Evolutionary conservation across 2,113 vertebrate species (phyloP).

Genomic region (Taurulus bubalis): DNA sequence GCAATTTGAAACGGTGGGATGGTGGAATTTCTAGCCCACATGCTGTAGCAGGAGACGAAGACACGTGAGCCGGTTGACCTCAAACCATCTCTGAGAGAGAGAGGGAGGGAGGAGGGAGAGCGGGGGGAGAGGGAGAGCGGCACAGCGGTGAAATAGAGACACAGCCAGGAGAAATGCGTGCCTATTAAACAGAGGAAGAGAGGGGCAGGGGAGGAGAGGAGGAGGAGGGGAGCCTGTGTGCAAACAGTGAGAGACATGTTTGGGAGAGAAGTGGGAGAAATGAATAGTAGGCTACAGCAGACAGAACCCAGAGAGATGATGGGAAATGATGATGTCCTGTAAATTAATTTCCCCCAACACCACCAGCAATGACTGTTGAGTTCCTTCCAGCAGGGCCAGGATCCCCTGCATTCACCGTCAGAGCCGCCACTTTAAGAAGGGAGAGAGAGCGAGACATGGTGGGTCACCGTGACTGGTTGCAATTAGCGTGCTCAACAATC

Average conservation of each 20-base stretch:
- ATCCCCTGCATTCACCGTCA: background rate
- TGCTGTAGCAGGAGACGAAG: constrained; percentile 72
- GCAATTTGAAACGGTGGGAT: constrained; percentile 78
- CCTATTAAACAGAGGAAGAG: constrained; percentile 32
- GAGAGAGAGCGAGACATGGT: background rate
- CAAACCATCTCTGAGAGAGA: constrained; percentile 71
- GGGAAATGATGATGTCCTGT: background rate
- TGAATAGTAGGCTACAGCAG: background rate
- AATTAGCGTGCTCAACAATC: constrained; percentile 69
- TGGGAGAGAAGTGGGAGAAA: background rate
- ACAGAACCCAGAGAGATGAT: background rate
- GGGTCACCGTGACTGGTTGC: constrained; percentile 65
- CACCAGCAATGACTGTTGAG: background rate
- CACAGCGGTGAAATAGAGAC: constrained; percentile 40
- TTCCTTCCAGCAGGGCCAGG: background rate
- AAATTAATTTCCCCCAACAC: background rate
- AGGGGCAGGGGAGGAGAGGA: background rate
- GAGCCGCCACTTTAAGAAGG: background rate
- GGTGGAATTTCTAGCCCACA: constrained; percentile 80
- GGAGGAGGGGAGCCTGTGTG: background rate
- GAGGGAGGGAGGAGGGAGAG: background rate
- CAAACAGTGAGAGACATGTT: constrained; percentile 17
- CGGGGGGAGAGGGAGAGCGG: constrained; percentile 10
- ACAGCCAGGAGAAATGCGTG: constrained; percentile 40
- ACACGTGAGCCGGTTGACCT: constrained; percentile 79